Evolutionary conservation across 2,113 vertebrate genomes (phyloP).

Genomic region (Ctenodactylus gundi): DNA sequence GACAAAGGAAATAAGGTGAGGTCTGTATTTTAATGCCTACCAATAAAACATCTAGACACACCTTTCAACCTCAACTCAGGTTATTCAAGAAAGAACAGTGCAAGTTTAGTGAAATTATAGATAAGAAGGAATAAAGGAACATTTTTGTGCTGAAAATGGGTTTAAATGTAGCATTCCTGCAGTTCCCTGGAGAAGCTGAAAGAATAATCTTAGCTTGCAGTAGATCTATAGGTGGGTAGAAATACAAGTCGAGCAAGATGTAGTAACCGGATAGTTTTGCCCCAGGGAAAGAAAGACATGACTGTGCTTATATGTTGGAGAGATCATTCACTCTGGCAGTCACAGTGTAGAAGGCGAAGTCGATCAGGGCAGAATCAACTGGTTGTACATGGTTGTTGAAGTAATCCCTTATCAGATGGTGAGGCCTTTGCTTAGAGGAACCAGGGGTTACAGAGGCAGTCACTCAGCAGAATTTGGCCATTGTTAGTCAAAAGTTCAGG

Average conservation of each 20-base stretch:
- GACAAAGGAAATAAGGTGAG: background rate
- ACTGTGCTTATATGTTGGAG: background rate
- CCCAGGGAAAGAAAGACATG: background rate
- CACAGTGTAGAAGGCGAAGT: background rate
- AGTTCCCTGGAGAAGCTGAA: background rate
- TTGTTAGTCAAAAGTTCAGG: background rate
- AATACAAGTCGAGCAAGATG: background rate
- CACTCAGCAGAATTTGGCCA: background rate
- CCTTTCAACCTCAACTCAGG: background rate
- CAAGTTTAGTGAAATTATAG: background rate
- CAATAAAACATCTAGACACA: background rate
- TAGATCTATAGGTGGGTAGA: background rate
- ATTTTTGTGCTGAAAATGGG: background rate
- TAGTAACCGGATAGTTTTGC: background rate
- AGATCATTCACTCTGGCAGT: background rate
- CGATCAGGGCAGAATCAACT: background rate
- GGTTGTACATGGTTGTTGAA: background rate
- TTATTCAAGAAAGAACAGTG: conserved; percentile 7
- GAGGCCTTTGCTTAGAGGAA: background rate
- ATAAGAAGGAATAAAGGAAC: background rate
- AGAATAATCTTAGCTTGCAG: background rate
- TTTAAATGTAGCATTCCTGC: background rate
- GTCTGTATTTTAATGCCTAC: background rate
- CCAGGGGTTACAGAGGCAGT: background rate
- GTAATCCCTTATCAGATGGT: background rate